Base-by-base conservation (phyloP, 2,888 invertebrate species). In the Scaptomyza reducta region DNA sequence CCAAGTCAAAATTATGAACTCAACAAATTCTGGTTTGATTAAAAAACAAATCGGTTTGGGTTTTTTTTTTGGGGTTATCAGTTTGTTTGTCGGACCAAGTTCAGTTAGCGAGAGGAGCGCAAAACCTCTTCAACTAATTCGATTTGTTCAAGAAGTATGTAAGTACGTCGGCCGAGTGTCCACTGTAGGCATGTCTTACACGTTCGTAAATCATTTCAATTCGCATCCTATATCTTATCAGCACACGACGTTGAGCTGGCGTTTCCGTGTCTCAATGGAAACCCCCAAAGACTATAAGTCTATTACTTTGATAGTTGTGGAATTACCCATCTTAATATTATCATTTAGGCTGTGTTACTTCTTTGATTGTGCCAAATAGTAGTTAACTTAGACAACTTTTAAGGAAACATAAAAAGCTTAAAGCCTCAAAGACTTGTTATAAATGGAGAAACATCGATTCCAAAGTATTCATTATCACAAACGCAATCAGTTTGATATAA, bases 191-290 rank as follows among this genome's bases (percentile, higher is more conserved):
- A 9, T 35, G 50, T 27, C 44, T 38, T 71, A 29, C 51, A 11
- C 25, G 33, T n/a, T 29, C 6, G 66, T 6, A n/a, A 9, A n/a
- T 54, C 29, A 6, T 25, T 25, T 25, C 35, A 7, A 57, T 54
- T 18, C 25, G 3, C 29, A 42, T 65, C 27, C 55, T 3, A 6
- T 46, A 69, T 53, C 61, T 67, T 61, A 47, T 61, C 61, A 3
- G 27, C 27, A 7, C 5, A 27, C 0, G 27, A 5, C 27, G 27
- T 27, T 27, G 5, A 27, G 27, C 7, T 27, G 27, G 6, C 3
- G 27, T 0, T 27, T 27, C 27, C 27, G 27, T 27, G 6, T 27
- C 27, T 27, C 7, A 5, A 27, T 27, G 27, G 27, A 7, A 27
- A 27, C 7, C 0, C 5, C 3, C 5, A 3, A 22, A 22, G 5